A percentile compares a stretch with the other conserved stretches of the same genome.
Evolutionary conservation across 92 coral and sea anemone genomes (phyloP).

Genomic region (Phenganax stokvisi): DNA sequence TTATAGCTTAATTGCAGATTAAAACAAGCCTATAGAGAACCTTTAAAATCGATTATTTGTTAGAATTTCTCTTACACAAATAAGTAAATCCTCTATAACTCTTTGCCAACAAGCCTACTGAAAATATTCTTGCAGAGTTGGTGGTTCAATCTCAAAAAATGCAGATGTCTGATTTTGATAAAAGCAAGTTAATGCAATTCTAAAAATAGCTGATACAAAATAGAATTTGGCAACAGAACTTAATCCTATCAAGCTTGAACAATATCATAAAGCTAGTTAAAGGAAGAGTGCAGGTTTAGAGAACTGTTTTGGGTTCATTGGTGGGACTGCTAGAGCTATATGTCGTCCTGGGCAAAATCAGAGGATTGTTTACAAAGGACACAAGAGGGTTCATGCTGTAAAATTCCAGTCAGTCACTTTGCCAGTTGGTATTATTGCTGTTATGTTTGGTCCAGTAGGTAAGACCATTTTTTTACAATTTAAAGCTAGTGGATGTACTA

Average conservation of each 20-base stretch:
- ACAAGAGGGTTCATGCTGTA: background rate
- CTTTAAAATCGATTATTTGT: too few relatives aligned
- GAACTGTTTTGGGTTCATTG: constrained; percentile 7
- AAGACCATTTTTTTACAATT: background rate
- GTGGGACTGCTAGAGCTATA: background rate
- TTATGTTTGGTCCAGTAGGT: background rate
- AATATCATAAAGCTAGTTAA: background rate
- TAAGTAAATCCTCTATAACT: too few relatives aligned
- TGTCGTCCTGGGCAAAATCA: background rate
- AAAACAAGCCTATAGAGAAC: too few relatives aligned
- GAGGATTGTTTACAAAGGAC: background rate
- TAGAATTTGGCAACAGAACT: too few relatives aligned
- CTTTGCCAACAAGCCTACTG: background rate
- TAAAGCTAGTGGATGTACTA: too few relatives aligned
- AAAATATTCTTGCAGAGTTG: background rate
- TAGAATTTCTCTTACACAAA: too few relatives aligned
- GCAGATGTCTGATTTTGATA: too few relatives aligned
- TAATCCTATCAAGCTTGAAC: background rate
- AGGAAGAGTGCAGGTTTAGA: constrained; percentile 1
- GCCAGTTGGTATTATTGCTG: background rate
- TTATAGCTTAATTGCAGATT: too few relatives aligned
- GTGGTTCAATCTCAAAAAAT: background rate
- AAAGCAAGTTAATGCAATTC: too few relatives aligned
- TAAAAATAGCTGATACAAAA: too few relatives aligned
- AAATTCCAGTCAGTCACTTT: background rate